A percentile compares a stretch with the other conserved stretches of the same genome.
These are phyloP conservation scores for Sciurus niger DNA, from an alignment of 2,113 vertebrate species.

Conservation along the genomic window DNA sequence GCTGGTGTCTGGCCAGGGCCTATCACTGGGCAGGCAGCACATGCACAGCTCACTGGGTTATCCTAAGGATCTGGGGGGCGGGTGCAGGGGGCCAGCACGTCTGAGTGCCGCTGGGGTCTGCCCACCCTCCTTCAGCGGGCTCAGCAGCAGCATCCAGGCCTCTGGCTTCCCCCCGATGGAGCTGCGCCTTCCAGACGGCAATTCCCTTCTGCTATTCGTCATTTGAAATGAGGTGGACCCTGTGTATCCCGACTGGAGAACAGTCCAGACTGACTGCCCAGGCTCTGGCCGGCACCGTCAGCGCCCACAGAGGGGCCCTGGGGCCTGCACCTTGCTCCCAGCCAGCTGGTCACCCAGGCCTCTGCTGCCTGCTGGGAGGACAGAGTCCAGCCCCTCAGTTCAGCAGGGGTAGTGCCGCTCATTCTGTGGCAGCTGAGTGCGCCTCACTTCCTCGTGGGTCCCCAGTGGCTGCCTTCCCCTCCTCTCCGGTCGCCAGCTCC, in stretches of 20 bases:
- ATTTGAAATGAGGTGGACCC: too few relatives aligned
- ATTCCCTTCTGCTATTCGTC: rapidly evolving
- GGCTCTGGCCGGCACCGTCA: neutral
- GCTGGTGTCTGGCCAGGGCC: neutral
- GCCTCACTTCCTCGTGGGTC: neutral
- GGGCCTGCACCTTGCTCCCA: neutral
- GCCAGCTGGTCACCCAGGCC: rapidly evolving
- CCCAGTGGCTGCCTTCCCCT: neutral
- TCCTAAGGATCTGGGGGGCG: rapidly evolving
- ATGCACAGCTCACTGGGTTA: rapidly evolving
- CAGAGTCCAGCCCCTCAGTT: rapidly evolving
- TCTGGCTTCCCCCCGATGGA: neutral
- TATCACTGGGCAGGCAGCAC: rapidly evolving
- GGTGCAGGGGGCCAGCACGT: rapidly evolving
- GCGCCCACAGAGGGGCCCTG: neutral
- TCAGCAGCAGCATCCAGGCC: rapidly evolving
- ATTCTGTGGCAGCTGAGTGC: too few relatives aligned
- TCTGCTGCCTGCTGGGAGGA: neutral
- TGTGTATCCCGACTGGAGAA: neutral
- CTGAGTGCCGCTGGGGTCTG: rapidly evolving
- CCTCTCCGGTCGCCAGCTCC: too few relatives aligned
- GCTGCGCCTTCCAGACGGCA: too few relatives aligned
- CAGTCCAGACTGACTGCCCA: rapidly evolving
- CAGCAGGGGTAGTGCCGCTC: too few relatives aligned
- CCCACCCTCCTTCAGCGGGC: neutral